Evolutionary conservation across 2,113 vertebrate species (phyloP).

Genomic region (Tenebrosternarchus preto): DNA sequence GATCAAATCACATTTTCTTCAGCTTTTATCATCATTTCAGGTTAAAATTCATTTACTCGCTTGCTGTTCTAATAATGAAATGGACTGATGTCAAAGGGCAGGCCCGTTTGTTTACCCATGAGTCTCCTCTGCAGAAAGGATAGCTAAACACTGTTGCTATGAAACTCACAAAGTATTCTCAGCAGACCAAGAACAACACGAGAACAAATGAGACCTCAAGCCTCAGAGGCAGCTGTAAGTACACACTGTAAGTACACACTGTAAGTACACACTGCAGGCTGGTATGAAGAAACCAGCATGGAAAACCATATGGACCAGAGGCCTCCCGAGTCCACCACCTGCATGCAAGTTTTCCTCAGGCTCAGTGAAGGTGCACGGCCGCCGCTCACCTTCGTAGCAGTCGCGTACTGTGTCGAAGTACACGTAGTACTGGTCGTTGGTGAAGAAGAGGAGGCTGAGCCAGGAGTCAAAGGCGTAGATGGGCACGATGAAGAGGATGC

Average conservation of each 20-base stretch:
- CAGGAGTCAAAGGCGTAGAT: slow-evolving; percentile 98
- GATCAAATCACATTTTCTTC: not conserved
- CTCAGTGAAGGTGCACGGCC: not conserved
- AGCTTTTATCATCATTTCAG: no score
- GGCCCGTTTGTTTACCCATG: slow-evolving; percentile 36
- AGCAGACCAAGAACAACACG: slow-evolving; percentile 5
- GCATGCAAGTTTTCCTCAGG: no score
- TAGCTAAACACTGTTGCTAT: slow-evolving; percentile 72
- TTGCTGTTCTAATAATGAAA: not conserved
- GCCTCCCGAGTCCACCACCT: not conserved
- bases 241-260: no score
- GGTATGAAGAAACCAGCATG: not conserved
- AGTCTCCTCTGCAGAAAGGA: slow-evolving; percentile 40
- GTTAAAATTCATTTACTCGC: not conserved
- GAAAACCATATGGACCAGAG: not conserved
- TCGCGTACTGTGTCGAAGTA: slow-evolving; percentile 96
- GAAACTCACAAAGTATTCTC: slow-evolving; percentile 66
- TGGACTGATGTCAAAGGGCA: slow-evolving; percentile 35
- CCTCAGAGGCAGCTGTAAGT: not conserved
- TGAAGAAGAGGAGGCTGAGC: slow-evolving; percentile 99
- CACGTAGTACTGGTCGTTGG: slow-evolving; percentile 98
- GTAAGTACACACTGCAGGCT: not conserved
- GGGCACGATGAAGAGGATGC: slow-evolving; percentile 98
- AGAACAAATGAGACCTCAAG: slow-evolving; percentile 23
- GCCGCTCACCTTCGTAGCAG: slow-evolving; percentile 91